Percentiles rank a stretch among this genome's conserved stretches.
Evolutionary conservation across 2,888 invertebrate genomes (phyloP).

Genomic region (Hirtodrosophila confusa): DNA sequence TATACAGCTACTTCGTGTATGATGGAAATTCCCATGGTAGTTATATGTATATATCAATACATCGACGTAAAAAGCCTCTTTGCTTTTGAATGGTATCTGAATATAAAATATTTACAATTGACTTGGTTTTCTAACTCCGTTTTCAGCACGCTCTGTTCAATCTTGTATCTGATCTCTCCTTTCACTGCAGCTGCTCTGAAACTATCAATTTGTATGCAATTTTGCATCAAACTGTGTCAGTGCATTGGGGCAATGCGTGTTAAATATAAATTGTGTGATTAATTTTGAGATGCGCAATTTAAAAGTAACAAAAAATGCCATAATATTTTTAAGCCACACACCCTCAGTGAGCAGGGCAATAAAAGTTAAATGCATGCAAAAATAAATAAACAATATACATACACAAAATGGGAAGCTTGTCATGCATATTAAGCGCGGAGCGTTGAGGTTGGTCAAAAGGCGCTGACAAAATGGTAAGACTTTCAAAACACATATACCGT

Average conservation of each 20-base stretch:
- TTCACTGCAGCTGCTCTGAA: conserved; percentile 30
- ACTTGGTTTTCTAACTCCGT: conserved; percentile 4
- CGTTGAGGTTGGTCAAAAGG: conserved; percentile 74
- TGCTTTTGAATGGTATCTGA: background rate
- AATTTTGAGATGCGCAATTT: conserved; percentile 51
- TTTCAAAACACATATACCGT: conserved; percentile 45
- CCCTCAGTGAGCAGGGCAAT: conserved; percentile 27
- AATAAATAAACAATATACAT: conserved; percentile 26
- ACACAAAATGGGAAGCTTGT: conserved; percentile 48
- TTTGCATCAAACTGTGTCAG: conserved; percentile 59
- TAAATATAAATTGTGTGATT: conserved; percentile 51
- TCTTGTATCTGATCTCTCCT: conserved; percentile 41
- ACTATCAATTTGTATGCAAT: conserved; percentile 65
- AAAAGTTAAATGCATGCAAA: conserved; percentile 47
- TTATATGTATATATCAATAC: too few relatives aligned
- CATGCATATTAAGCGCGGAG: conserved; percentile 56
- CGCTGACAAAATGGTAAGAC: conserved; percentile 40
- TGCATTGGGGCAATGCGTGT: conserved; percentile 57
- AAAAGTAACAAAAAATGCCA: conserved; percentile 50
- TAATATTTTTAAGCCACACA: conserved; percentile 46
- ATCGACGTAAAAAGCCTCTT: too few relatives aligned
- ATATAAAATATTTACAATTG: too few relatives aligned
- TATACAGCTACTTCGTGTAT: too few relatives aligned
- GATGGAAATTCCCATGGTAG: too few relatives aligned
- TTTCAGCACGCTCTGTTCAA: conserved; percentile 22